Evolutionary conservation across 2,797 vertebrate species (phyloP).

Genomic region (Nannoperca obscura): DNA sequence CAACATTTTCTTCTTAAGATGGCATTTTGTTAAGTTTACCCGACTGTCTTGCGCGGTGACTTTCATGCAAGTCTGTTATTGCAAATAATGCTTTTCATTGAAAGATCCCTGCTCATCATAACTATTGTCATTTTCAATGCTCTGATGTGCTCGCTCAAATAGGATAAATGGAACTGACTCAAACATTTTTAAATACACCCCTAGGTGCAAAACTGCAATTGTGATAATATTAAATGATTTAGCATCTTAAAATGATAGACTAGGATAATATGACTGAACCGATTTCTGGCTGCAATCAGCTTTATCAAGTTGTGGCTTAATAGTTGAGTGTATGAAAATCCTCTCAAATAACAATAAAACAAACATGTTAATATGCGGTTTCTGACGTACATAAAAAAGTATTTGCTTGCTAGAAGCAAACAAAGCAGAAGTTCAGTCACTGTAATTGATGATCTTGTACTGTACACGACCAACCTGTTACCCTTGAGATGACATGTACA

Average conservation of each 20-base stretch:
- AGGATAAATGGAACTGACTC: background rate
- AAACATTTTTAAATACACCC: too few species aligned
- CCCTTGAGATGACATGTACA: slow-evolving; percentile 41
- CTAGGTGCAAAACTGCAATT: background rate
- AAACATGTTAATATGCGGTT: background rate
- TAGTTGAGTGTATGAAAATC: background rate
- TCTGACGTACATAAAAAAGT: background rate
- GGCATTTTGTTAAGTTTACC: too few species aligned
- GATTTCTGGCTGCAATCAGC: background rate
- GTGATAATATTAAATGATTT: background rate
- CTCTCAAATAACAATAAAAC: background rate
- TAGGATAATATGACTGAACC: background rate
- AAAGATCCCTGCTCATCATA: background rate
- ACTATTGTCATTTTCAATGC: background rate
- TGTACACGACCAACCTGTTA: slow-evolving; percentile 3
- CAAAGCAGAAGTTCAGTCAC: slow-evolving; percentile 4
- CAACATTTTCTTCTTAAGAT: too few species aligned
- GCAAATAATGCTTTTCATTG: background rate
- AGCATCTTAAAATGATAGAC: background rate
- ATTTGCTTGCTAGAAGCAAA: background rate
- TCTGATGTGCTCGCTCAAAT: background rate
- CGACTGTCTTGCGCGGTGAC: background rate
- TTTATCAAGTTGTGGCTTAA: background rate
- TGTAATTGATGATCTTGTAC: slow-evolving; percentile 46
- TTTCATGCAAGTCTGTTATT: background rate